Base-by-base conservation (phyloP, 2,113 vertebrate genomes). In the Stomatorhinus ivindoensis region DNA sequence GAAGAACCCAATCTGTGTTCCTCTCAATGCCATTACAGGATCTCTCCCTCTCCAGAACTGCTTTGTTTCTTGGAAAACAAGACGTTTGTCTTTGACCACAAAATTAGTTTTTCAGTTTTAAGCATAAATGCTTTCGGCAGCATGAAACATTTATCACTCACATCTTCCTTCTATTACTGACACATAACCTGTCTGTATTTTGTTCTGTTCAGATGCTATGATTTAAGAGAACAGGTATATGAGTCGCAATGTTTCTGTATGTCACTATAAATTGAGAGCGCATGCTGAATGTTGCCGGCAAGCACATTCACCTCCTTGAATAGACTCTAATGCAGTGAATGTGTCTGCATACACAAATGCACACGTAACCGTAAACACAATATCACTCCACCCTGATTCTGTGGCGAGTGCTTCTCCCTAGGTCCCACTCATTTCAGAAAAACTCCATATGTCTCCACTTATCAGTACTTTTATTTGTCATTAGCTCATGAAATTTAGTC, bases 21-120 rank as follows among this genome's bases (percentile, higher is more conserved):
- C 11, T 91, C n/a, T 89, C 89, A 91, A 89, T 85, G 27, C 24
- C 89, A 2, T 89, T 87, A 91, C 90, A 90, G 90, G 88, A 5
- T 0, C 2, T 69, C 35, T 90, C 90, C 0, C 2, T 53, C 27
- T 89, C 90, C 90, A 87, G 31, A 46, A 10, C 90, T 53, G 89
- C 80, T 88, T 27, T 89, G 86, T 21, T 48, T 6, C 31, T 88
- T 87, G 44, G 76, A 55, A 83, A 91, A 89, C 89, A 91, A 86
- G 87, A 88, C 84, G 5, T 55, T 89, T 90, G 89, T 87, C 61
- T 51, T 35, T 53, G n/a, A 35, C 85, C 50, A 13, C 85, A 53
- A 55, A 53, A 87, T 87, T 87, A 51, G 47, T 31, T 21, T 53
- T 15, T 42, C 13, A 42, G 73, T 39, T 53, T 21, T 7, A 55